Evolutionary conservation across 2,797 vertebrate genomes (phyloP).

Genomic region (Alectoris magna): DNA sequence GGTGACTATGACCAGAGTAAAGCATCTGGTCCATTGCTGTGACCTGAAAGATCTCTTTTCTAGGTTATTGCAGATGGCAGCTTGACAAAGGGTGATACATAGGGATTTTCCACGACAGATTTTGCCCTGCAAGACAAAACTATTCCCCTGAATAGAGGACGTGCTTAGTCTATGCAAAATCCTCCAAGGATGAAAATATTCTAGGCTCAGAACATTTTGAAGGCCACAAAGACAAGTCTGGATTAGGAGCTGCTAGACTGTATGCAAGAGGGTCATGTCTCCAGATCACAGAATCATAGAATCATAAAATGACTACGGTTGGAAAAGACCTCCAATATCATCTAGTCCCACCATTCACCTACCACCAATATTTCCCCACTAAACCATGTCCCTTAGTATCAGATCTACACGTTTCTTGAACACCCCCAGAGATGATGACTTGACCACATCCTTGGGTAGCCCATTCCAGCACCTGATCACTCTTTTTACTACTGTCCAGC

Average conservation of each 20-base stretch:
- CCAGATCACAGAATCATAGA: too few relatives aligned
- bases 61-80: not conserved
- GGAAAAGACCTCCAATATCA: too few relatives aligned
- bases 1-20: not conserved
- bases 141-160: not conserved
- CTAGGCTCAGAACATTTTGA: not conserved
- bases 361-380: too few relatives aligned
- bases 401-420: too few relatives aligned
- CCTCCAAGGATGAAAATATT: not conserved
- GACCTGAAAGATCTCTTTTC: not conserved
- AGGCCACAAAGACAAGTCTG: not conserved
- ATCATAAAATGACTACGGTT: too few relatives aligned
- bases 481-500: too few relatives aligned
- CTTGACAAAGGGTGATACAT: not conserved
- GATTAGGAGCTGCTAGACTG: not conserved
- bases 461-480: too few relatives aligned
- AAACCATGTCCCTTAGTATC: too few relatives aligned
- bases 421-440: too few relatives aligned
- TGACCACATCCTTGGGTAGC: too few relatives aligned
- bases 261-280: not conserved
- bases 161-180: fast-evolving
- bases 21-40: not conserved
- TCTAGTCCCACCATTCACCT: too few relatives aligned
- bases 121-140: not conserved
- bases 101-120: not conserved